phyloP scores from a whole-genome alignment of 1,140 invertebrate species.

The Magallana ariakensis region DNA sequence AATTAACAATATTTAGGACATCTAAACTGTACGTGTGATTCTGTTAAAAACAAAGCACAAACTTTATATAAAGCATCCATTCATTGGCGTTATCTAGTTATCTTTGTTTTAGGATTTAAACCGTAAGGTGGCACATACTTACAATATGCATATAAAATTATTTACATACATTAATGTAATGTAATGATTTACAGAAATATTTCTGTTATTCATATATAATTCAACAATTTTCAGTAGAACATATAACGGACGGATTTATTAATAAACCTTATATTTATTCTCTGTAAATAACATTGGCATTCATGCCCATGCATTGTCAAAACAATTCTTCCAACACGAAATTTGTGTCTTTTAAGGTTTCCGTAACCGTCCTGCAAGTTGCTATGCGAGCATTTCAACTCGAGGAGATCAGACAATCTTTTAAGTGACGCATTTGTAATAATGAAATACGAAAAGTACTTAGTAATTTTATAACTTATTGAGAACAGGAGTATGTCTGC shows the following conservation, averaged over 20 bases:
- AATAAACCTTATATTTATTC: no score
- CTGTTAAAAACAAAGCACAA: neutral
- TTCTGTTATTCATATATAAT: no score
- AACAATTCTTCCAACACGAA: no score
- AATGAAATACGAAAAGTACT: neutral
- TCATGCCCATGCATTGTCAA: no score
- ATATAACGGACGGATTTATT: no score
- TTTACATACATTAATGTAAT: no score
- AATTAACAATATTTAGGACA: neutral
- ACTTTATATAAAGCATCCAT: neutral
- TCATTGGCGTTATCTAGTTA: neutral
- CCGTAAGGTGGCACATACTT: neutral
- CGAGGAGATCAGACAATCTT: neutral
- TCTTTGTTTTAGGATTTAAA: neutral
- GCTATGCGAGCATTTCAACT: constrained; percentile 10
- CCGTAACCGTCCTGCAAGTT: neutral
- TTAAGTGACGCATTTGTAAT: neutral
- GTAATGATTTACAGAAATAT: no score
- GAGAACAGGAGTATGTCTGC: neutral
- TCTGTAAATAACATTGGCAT: no score
- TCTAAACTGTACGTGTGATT: constrained; percentile 12
- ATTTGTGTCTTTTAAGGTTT: neutral
- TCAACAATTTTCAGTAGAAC: no score
- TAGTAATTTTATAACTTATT: no score
- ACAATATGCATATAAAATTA: neutral